phyloP scores from a whole-genome alignment of 2,888 invertebrate genomes.

The Athripsodes cinereus region DNA sequence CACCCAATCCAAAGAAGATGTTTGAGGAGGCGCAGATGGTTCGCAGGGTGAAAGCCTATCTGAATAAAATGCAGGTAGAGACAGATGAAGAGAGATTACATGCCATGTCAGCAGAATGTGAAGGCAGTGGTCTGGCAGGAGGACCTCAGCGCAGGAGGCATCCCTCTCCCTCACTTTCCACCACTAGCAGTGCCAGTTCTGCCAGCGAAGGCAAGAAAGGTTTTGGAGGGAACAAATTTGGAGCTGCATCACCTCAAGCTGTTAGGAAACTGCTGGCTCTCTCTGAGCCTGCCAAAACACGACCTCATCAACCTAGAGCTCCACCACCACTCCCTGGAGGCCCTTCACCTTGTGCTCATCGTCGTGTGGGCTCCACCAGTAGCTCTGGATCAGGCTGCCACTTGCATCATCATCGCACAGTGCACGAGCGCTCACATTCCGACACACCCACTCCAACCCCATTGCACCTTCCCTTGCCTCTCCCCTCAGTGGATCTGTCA shows the following conservation, averaged over 20 bases:
- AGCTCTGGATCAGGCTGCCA: constrained; percentile 40
- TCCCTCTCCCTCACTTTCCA: constrained; percentile 89
- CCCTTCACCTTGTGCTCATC: constrained; percentile 51
- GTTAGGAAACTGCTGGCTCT: constrained; percentile 92
- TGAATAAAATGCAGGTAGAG: constrained; percentile 86
- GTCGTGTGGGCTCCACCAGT: constrained; percentile 53
- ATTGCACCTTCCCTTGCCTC: constrained; percentile 58
- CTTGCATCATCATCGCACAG: constrained; percentile 47
- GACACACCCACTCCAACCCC: constrained; percentile 70
- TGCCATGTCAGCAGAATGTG: constrained; percentile 84
- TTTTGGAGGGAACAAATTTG: constrained; percentile 62
- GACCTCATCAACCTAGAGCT: constrained; percentile 78
- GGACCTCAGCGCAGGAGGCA: constrained; percentile 69
- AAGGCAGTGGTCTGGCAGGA: constrained; percentile 59
- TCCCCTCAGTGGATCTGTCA: constrained; percentile 83
- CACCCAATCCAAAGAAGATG: constrained; percentile 96
- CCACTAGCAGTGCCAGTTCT: constrained; percentile 86
- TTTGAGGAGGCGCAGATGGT: constrained; percentile 99
- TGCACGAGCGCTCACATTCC: constrained; percentile 85
- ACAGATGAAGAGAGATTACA: constrained; percentile 89
- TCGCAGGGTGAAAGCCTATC: constrained; percentile 90
- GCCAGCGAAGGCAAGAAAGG: constrained; percentile 68
- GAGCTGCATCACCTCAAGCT: constrained; percentile 94
- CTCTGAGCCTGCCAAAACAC: constrained; percentile 80
- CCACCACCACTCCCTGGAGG: constrained; percentile 61